Conservation (phyloP, 2,113 vertebrate genomes). For the Globicephala melas region DNA sequence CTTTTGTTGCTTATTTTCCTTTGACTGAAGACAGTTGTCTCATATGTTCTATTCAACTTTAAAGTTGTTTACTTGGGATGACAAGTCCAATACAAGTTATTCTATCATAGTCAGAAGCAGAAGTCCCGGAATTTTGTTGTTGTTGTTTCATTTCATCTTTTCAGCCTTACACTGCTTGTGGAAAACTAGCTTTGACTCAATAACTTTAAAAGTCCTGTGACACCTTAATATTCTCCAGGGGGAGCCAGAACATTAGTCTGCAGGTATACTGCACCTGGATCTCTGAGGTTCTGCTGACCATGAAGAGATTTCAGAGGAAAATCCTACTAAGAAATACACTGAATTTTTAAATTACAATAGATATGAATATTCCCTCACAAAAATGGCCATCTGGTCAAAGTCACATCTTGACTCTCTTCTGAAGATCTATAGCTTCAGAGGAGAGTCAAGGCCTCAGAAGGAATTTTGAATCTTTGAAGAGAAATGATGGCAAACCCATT, state of each 20-base stretch:
- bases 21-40: neutral
- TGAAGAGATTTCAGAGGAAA: neutral
- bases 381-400: neutral
- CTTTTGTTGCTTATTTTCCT: neutral
- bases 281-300: neutral
- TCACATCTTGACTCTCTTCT: neutral
- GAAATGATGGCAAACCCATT: neutral
- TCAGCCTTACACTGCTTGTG: neutral
- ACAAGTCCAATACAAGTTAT: neutral
- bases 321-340: neutral
- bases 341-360: neutral
- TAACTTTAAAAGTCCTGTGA: neutral
- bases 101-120: neutral
- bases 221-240: neutral
- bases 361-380: neutral
- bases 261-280: neutral
- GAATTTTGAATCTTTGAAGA: neutral
- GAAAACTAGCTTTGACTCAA: neutral
- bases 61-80: neutral
- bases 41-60: neutral
- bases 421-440: neutral
- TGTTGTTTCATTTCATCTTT: neutral
- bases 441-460: neutral
- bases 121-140: neutral
- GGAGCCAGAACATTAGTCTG: slow-evolving; percentile 41